Percentiles rank a stretch among this genome's conserved stretches.
Conservation (phyloP, 2,113 vertebrate species). For the Probosciger aterrimus region DNA sequence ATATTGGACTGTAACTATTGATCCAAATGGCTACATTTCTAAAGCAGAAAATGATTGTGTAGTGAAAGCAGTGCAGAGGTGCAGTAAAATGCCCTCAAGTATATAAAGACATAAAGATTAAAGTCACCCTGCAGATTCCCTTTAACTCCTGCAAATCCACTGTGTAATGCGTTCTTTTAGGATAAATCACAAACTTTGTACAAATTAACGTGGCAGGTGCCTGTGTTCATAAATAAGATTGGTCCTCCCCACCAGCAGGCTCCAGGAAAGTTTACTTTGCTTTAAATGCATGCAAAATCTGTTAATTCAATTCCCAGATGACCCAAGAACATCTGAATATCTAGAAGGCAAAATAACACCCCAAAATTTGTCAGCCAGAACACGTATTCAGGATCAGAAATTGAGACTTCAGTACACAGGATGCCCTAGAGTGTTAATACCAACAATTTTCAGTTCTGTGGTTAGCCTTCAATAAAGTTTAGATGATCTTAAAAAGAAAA, state of each 20-base stretch:
- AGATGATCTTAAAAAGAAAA: slow-evolving; percentile 38
- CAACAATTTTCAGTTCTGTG: slow-evolving; percentile 51
- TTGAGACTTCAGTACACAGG: slow-evolving; percentile 7
- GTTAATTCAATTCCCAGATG: slow-evolving; percentile 66
- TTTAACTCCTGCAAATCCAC: slow-evolving; percentile 77
- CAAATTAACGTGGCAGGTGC: slow-evolving; percentile 68
- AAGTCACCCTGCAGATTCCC: slow-evolving; percentile 77
- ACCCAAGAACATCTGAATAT: slow-evolving; percentile 63
- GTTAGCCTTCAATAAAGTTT: slow-evolving; percentile 61
- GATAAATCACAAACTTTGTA: slow-evolving; percentile 67
- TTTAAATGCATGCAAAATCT: slow-evolving; percentile 50
- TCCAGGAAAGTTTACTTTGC: slow-evolving; percentile 36
- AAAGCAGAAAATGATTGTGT: slow-evolving; percentile 87
- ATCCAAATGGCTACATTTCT: slow-evolving; percentile 85
- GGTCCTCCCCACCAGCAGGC: neutral
- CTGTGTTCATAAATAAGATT: slow-evolving; percentile 55
- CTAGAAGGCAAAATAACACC: slow-evolving; percentile 67
- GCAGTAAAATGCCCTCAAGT: slow-evolving; percentile 80
- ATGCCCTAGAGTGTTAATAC: slow-evolving; percentile 65
- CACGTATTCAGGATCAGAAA: slow-evolving; percentile 63
- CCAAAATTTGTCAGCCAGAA: slow-evolving; percentile 69
- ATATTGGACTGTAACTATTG: slow-evolving; percentile 82
- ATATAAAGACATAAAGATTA: slow-evolving; percentile 83
- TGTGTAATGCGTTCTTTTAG: slow-evolving; percentile 69
- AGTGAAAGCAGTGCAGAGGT: slow-evolving; percentile 78